Conservation (phyloP, 1,140 invertebrate genomes). For the Portunus trituberculatus region DNA sequence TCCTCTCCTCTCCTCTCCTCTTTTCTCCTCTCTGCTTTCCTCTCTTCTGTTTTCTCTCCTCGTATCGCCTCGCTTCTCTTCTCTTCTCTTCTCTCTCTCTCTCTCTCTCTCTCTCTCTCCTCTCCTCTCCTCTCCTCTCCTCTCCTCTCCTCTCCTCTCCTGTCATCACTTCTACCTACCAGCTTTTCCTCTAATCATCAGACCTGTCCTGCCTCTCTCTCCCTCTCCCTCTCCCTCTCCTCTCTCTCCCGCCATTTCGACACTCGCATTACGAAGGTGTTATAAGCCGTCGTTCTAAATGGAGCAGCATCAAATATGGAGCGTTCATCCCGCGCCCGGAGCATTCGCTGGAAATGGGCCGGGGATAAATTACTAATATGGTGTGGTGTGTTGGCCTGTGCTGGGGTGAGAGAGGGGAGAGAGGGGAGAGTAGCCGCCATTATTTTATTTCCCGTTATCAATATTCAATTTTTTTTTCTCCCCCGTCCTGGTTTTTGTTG, state of each 20-base stretch:
- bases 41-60: background rate
- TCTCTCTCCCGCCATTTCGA: background rate
- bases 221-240: background rate
- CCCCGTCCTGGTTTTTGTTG: background rate
- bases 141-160: background rate
- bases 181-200: background rate
- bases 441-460: conserved; percentile 40
- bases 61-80: background rate
- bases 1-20: background rate
- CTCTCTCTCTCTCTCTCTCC: background rate
- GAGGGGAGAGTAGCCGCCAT: background rate
- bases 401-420: background rate
- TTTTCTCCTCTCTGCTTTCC: background rate
- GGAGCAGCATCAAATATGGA: conserved; percentile 41
- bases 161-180: background rate
- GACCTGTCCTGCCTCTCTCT: background rate
- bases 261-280: background rate
- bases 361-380: conserved; percentile 46
- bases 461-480: conserved; percentile 40
- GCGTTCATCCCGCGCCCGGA: conserved; percentile 21
- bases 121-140: background rate
- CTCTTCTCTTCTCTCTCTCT: background rate
- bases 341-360: conserved; percentile 34
- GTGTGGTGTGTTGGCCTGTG: background rate
- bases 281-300: conserved; percentile 46